A percentile compares a stretch with the other conserved stretches of the same genome.
Evolutionary conservation across 2,888 invertebrate species (phyloP).

Genomic region (Monoplex corrugatus): DNA sequence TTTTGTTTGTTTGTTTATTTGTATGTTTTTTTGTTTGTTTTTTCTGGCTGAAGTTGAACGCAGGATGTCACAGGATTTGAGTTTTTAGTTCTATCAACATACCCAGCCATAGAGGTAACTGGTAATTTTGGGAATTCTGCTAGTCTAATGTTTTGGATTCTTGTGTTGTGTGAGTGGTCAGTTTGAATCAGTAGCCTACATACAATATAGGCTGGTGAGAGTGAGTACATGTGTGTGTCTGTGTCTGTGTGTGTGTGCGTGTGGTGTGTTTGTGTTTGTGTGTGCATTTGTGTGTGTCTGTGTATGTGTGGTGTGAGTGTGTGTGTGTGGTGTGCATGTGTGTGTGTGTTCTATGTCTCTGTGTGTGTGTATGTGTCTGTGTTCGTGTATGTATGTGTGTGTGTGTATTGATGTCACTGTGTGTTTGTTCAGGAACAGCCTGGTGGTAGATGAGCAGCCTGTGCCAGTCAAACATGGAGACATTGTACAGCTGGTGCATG

Average conservation of each 20-base stretch:
- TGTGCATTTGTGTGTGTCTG: neutral
- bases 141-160: neutral
- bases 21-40: too few species aligned
- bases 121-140: too few species aligned
- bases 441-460: slow-evolving; percentile 90
- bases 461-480: slow-evolving; percentile 94
- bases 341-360: neutral
- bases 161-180: neutral
- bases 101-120: too few species aligned
- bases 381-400: neutral
- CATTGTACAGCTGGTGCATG: slow-evolving; percentile 95
- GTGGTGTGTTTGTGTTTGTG: neutral
- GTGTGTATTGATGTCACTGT: neutral
- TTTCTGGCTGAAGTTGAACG: too few species aligned
- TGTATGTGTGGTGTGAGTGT: slow-evolving; percentile 1
- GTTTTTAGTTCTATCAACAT: too few species aligned
- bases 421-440: slow-evolving; percentile 81
- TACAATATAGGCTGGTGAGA: neutral
- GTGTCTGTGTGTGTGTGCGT: neutral
- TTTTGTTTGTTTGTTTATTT: too few species aligned
- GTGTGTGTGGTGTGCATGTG: neutral
- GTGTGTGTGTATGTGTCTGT: neutral
- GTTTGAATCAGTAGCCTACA: too few species aligned
- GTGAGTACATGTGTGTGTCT: neutral
- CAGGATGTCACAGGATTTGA: too few species aligned